Evolutionary conservation across 1,140 invertebrate species (phyloP), one percentile per base, ranked within the genome.

Genomic region (Cyrtorhinus lividipennis): DNA sequence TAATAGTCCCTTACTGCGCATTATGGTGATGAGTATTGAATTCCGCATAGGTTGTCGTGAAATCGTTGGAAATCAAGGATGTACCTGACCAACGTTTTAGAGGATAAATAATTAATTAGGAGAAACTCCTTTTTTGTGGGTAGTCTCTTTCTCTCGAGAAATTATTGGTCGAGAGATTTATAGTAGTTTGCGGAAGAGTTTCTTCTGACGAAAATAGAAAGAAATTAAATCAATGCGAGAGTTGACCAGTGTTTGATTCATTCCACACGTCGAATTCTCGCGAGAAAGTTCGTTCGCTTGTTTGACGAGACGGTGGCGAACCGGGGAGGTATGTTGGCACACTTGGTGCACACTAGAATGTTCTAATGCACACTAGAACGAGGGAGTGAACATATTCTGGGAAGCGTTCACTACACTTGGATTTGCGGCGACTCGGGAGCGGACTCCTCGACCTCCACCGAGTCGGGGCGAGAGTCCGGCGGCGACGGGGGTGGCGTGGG

Each of bases 381-480:
- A 25, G 26, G 5, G 18, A 59, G 10, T n/a, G 58, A 24, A 58
- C 8, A n/a, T n/a, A n/a, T n/a, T n/a, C n/a, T n/a, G n/a, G n/a
- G n/a, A n/a, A 59, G 5, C 27, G 24, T 26, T 18, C 59, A 61
- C 63, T 68, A 69, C 56, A 71, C 66, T 56, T 68, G 66, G 44
- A 68, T 63, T 12, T 64, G 58, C 3, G 68, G 68, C 23, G 68
- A 69, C 30, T 66, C 63, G 8, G 66, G 67, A 2, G 59, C 67
- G 66, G 60, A 62, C n/a, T 71, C 70, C 24, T 71, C 70, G 15
- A 70, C 68, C 48, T 71, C 70, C 20, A 71, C 66, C 2, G 67
- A 68, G 38, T 69, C 66, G 20, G 67, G 67, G 15, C 67, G 68
- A 64, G 69, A 67, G 65, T 68, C 68, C 63, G 67, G 66, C 24